phyloP scores from a whole-genome alignment of 1,140 invertebrate genomes.

The Cherax destructor region DNA sequence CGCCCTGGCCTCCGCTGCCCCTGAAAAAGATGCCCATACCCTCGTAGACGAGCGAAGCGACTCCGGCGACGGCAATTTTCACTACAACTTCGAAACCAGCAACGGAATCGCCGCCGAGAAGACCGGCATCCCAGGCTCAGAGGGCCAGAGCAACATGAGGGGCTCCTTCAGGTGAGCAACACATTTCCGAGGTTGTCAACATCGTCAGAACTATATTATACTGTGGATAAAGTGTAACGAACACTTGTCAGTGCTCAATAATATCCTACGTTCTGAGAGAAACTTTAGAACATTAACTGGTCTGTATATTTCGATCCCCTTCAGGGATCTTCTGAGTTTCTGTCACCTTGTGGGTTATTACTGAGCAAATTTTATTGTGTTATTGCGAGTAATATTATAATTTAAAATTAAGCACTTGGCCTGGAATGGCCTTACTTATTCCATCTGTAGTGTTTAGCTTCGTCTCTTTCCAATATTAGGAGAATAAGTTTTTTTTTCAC shows the following conservation, averaged over 20 bases:
- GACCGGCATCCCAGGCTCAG: conserved; percentile 18
- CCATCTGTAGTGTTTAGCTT: too few relatives aligned
- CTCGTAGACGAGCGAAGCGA: conserved; percentile 24
- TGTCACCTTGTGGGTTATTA: too few relatives aligned
- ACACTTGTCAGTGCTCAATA: too few relatives aligned
- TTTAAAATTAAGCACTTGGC: too few relatives aligned
- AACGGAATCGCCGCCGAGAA: conserved; percentile 34
- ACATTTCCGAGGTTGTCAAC: background rate
- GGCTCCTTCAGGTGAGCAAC: conserved; percentile 29
- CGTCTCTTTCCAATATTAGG: too few relatives aligned
- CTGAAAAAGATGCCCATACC: conserved; percentile 6
- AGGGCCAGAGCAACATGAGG: conserved; percentile 43
- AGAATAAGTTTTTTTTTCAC: background rate
- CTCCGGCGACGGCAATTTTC: conserved; percentile 36
- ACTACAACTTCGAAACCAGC: conserved; percentile 27
- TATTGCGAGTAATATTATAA: too few relatives aligned
- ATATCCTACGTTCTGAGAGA: too few relatives aligned
- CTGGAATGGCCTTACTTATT: too few relatives aligned
- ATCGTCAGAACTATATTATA: background rate
- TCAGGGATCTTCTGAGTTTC: too few relatives aligned
- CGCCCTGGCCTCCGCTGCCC: conserved; percentile 31
- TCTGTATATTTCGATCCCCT: too few relatives aligned
- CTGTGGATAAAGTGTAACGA: background rate
- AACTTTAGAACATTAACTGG: too few relatives aligned
- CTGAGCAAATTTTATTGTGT: too few relatives aligned